Conservation (phyloP, 2,797 vertebrate species). For the Lutjanus argentimaculatus region DNA sequence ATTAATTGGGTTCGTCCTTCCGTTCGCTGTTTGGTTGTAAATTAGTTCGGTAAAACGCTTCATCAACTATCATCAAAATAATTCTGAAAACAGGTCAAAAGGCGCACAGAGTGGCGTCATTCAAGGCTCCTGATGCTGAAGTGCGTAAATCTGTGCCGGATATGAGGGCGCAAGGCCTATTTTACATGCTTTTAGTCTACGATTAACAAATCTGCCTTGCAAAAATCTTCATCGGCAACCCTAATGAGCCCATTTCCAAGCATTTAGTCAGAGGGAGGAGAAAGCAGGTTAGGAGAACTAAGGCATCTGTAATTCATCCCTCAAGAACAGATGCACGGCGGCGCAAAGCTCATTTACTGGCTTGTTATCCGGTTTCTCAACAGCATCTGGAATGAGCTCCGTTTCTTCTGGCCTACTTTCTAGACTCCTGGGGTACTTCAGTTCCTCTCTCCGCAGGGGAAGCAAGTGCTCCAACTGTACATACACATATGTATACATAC, state of each 20-base stretch:
- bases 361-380: constrained; percentile 66
- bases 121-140: background rate
- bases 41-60: constrained; percentile 18
- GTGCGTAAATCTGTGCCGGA: background rate
- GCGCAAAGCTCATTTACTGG: constrained; percentile 72
- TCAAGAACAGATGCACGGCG: constrained; percentile 62
- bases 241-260: constrained; percentile 52
- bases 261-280: constrained; percentile 63
- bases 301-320: constrained; percentile 73
- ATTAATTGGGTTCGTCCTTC: constrained; percentile 34
- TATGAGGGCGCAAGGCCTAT: background rate
- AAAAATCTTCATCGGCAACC: constrained; percentile 25
- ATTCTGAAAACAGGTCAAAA: constrained; percentile 27
- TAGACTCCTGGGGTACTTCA: constrained; percentile 8
- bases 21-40: constrained; percentile 18
- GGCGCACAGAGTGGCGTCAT: background rate
- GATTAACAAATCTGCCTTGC: constrained; percentile 45
- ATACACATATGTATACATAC: constrained; percentile 11
- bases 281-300: constrained; percentile 62
- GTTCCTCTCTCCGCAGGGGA: constrained; percentile 29
- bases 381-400: constrained; percentile 59
- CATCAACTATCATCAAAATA: constrained; percentile 15
- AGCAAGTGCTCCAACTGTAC: background rate
- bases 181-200: constrained; percentile 14
- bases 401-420: constrained; percentile 73